Base-by-base conservation (phyloP, 92 coral and sea anemone species). In the Bergia sp. region DNA sequence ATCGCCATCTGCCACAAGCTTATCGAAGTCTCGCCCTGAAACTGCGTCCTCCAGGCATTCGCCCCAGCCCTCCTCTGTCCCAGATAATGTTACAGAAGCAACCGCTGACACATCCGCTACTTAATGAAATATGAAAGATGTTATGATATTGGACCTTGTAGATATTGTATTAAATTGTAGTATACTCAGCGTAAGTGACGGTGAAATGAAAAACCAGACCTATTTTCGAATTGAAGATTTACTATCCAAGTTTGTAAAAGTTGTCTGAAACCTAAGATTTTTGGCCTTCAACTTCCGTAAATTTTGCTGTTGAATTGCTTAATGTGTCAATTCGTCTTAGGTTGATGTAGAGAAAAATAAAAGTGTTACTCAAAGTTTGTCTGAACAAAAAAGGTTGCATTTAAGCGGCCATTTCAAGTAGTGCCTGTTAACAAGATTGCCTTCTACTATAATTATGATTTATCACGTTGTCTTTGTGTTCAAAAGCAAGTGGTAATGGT, bases 1-100 rank as follows among this genome's bases (percentile, higher is more conserved):
- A 42, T 88, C 94, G 21, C 89, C 95, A 16, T 85, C 94, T 45
- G 88, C 90, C 36, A 11, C 94, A 23, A 86, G 91, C 47, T 88
- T 92, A 81, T 90, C 94, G 1, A 95, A 92, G 86, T 90, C 98
- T 90, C 98, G 96, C 42, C 92, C 98, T 69, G 93, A 90, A 47
- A 93, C 96, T 67, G 91, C 92, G 37, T 90, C 98, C 6, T 86
- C 98, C 10, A 89, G 92, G 36, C 92, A 91, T 36, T 95, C 98
- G 91, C 82, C 91, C 80, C 92, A 87, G 82, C 92, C 98, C 58
- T 89, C 94, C 77, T 88, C 93, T 61, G 90, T 86, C 41, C 85
- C 90, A 45, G 85, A 87, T 18, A 90, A 92, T 82, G 85, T 85
- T 43, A 89, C 94, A 10, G 93, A 81, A 38, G 79, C 39, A 23